Base-by-base conservation (phyloP, 2,113 vertebrate species). In the Brachyhypopomus gauderio region DNA sequence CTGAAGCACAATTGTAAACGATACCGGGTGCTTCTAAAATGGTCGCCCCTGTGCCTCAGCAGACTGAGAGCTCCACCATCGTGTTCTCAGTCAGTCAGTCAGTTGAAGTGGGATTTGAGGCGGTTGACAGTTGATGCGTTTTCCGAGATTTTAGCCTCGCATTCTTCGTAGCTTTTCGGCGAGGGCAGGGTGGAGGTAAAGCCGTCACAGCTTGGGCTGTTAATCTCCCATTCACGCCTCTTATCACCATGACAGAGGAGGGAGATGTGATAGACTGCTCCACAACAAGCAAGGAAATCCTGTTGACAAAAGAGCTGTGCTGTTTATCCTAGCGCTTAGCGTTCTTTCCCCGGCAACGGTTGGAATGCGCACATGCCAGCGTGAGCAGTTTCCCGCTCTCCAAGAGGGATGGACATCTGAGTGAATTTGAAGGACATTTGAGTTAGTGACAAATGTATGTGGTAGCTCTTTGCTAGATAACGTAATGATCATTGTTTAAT, bases 201-300 rank as follows among this genome's bases (percentile, higher is more conserved):
- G 79, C 81, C 80, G 78, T 86, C 85, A 82, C 77, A 67, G 80
- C 69, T 55, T 27, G 30, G 77, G 59, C 77, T 27, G 7, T 88
- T 90, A 90, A 91, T 93, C 89, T 90, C 86, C 83, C 72, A 60
- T 88, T 87, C 84, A 85, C 84, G 69, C 89, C 86, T 91, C 89
- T 90, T 88, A 90, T 92, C 87, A 86, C 85, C 83, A 30, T 79
- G 89, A 90, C 88, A 85, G 86, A 83, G 85, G 84, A 75, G 86
- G 73, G 84, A 89, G 78, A 87, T 87, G 86, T 82, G 87, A 88
- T 85, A 76, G 88, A 85, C 87, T 80, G 56, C 80, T 85, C 80
- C 11, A 56, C 85, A 78, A 83, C 77, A 84, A 88, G 77, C 83
- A 72, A 84, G 78, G 87, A 88, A 89, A 90, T 88, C 83, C 86